These are phyloP conservation scores for Nyctibius bracteatus DNA, from an alignment of 2,113 vertebrate species.

Conservation along the genomic window DNA sequence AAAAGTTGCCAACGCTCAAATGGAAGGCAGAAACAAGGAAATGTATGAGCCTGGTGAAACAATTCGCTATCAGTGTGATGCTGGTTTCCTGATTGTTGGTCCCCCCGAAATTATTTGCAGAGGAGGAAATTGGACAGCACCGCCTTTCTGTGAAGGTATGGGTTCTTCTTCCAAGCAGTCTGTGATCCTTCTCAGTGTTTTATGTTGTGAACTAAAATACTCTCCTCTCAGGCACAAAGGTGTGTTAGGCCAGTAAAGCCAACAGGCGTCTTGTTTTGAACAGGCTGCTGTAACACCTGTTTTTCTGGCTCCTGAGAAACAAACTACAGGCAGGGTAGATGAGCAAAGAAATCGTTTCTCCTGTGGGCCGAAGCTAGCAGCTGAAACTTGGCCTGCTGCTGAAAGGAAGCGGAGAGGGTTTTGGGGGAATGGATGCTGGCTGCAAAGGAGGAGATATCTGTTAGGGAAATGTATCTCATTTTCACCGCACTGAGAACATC, in stretches of 20 bases:
- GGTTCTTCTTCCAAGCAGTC: neutral
- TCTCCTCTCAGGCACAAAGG: neutral
- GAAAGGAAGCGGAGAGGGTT: neutral
- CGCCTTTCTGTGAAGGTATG: constrained; percentile 29
- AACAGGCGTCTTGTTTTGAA: neutral
- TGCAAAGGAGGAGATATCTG: neutral
- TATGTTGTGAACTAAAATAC: neutral
- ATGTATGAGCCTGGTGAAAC: constrained; percentile 35
- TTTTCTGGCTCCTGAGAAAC: neutral
- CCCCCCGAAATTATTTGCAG: constrained; percentile 33
- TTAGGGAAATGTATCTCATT: neutral
- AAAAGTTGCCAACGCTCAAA: neutral
- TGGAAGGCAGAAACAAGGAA: neutral
- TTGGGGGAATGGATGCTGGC: neutral
- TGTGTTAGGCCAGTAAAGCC: neutral
- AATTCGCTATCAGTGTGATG: neutral
- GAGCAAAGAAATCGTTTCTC: neutral
- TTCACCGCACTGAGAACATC: neutral
- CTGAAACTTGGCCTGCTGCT: neutral
- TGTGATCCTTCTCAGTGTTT: neutral
- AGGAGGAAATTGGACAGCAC: constrained; percentile 35
- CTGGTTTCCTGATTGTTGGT: neutral
- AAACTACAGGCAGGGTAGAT: neutral
- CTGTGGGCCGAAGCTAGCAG: neutral
- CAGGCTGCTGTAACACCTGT: neutral